Percentiles rank a stretch among this genome's conserved stretches.
These are phyloP conservation scores for Polypedilum vanderplanki DNA, from an alignment of 1,140 invertebrate species.

Conservation along the genomic window DNA sequence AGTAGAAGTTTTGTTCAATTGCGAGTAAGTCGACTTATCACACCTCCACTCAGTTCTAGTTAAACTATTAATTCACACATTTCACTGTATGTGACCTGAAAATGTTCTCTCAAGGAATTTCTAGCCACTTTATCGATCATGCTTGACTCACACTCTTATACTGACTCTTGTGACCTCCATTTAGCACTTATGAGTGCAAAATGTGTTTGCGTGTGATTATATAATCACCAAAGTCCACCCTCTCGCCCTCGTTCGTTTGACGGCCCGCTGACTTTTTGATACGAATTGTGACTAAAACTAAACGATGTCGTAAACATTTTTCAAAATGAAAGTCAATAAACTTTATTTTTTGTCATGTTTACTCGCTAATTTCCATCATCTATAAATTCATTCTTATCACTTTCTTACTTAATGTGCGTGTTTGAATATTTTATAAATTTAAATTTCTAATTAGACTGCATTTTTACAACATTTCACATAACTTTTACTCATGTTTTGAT, in stretches of 20 bases:
- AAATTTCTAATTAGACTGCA: too few relatives aligned
- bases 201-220: background rate
- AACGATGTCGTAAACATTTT: background rate
- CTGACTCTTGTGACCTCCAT: background rate
- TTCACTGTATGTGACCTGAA: slow-evolving; percentile 1
- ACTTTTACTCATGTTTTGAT: too few relatives aligned
- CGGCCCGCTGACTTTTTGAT: background rate
- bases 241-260: background rate
- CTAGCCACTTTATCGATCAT: background rate
- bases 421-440: too few relatives aligned
- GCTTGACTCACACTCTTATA: background rate
- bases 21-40: slow-evolving; percentile 64
- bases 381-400: background rate
- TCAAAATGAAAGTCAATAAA: background rate
- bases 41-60: background rate
- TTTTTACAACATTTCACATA: too few relatives aligned
- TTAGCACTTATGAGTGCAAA: slow-evolving; percentile 1
- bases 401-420: background rate
- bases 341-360: background rate
- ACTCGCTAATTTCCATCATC: background rate
- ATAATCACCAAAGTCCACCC: background rate
- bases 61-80: background rate
- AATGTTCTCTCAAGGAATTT: slow-evolving; percentile 13
- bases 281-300: background rate
- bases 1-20: slow-evolving; percentile 86